These are phyloP conservation scores for Brachystomella parvula DNA, from an alignment of 1,140 invertebrate species.

Conservation along the genomic window DNA sequence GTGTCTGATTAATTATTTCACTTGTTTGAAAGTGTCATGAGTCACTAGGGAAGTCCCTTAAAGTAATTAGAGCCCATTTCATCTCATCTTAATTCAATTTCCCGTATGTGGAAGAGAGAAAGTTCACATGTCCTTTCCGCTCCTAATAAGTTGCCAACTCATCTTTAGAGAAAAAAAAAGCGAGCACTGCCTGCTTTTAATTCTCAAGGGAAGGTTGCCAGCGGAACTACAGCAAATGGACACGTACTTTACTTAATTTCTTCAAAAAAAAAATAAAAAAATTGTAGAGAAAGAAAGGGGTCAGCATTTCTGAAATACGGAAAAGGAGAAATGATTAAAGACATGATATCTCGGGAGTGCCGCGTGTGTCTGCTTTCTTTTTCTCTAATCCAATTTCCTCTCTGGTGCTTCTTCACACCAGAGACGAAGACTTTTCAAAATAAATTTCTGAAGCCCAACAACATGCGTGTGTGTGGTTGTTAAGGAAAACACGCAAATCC, in stretches of 20 bases:
- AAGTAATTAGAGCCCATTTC: slow-evolving; percentile 1
- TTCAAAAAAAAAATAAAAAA: background rate
- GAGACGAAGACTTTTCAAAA: background rate
- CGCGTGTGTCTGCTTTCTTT: background rate
- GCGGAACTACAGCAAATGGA: too few relatives aligned
- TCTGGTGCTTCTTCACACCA: background rate
- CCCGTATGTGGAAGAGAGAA: too few relatives aligned
- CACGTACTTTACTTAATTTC: background rate
- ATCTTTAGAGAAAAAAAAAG: background rate
- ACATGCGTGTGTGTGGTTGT: background rate
- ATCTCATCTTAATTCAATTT: background rate
- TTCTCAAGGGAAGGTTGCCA: background rate
- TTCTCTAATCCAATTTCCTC: background rate
- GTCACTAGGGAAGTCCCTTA: slow-evolving; percentile 3
- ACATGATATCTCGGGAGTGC: too few relatives aligned
- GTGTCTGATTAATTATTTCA: slow-evolving; percentile 2
- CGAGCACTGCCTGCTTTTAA: too few relatives aligned
- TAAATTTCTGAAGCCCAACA: background rate
- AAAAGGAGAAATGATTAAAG: too few relatives aligned
- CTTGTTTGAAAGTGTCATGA: background rate
- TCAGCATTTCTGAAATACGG: too few relatives aligned
- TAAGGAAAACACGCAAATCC: background rate
- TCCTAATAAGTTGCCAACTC: background rate
- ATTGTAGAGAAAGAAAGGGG: background rate
- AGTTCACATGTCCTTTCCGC: too few relatives aligned